Percentiles rank a stretch among this genome's conserved stretches.
These are phyloP conservation scores for Ciconia stormi DNA, from an alignment of 2,113 vertebrate species.

Conservation along the genomic window DNA sequence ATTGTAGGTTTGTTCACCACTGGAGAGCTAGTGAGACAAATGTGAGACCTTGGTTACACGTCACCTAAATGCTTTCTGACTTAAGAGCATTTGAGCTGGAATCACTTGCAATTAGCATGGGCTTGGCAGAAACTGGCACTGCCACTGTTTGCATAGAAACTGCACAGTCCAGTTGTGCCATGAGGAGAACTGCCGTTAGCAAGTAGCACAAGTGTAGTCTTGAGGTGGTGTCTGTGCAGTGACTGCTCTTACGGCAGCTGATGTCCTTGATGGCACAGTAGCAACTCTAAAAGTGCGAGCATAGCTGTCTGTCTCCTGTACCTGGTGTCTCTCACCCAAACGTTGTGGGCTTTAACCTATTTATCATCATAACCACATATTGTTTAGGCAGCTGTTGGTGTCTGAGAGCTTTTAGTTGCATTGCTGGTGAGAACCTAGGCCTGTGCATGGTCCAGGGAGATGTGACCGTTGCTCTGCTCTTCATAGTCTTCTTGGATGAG, in stretches of 20 bases:
- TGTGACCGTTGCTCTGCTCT: neutral
- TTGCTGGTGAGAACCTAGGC: neutral
- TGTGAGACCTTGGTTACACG: neutral
- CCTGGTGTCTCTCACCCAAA: neutral
- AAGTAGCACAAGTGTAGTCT: neutral
- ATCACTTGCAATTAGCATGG: conserved; percentile 23
- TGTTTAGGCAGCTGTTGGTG: neutral
- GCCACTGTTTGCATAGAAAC: conserved; percentile 17
- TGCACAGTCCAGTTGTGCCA: neutral
- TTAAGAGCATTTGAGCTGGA: neutral
- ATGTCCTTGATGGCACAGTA: neutral
- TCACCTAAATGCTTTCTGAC: neutral
- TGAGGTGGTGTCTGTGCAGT: neutral
- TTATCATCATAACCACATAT: neutral
- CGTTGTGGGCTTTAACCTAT: neutral
- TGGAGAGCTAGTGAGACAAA: neutral
- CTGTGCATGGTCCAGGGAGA: neutral
- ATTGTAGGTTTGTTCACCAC: neutral
- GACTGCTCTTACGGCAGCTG: neutral
- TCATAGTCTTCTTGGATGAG: neutral
- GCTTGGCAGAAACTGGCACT: conserved; percentile 56
- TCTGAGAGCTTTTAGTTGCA: neutral
- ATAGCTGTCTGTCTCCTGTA: neutral
- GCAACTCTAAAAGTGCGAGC: neutral
- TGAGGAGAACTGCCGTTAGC: neutral